These are phyloP conservation scores for Cossypha polioptera DNA, from an alignment of 2,797 vertebrate genomes.

Conservation along the genomic window DNA sequence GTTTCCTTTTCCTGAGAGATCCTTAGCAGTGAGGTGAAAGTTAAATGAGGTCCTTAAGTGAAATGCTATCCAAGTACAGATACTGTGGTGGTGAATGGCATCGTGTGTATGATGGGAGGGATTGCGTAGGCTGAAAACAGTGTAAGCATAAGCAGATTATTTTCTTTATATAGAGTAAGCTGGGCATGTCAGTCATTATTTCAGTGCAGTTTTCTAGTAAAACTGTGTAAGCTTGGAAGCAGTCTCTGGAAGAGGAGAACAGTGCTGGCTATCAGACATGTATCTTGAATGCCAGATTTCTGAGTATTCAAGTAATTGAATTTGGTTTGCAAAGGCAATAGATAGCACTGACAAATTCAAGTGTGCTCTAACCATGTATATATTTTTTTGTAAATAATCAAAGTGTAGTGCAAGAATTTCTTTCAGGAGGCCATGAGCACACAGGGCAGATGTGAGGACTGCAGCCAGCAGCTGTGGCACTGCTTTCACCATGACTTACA, in stretches of 20 bases:
- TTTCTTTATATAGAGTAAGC: neutral
- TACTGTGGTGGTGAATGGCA: neutral
- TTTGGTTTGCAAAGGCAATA: neutral
- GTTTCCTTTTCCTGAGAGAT: neutral
- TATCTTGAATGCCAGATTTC: neutral
- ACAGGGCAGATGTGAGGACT: neutral
- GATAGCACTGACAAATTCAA: neutral
- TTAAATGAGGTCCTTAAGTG: neutral
- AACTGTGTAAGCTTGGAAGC: neutral
- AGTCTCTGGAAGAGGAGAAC: neutral
- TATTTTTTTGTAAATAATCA: neutral
- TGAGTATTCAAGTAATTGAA: neutral
- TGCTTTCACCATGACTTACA: neutral
- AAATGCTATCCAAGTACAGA: neutral
- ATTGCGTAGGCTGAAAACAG: neutral
- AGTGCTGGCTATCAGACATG: neutral
- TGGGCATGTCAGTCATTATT: neutral
- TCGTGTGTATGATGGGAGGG: rapidly evolving
- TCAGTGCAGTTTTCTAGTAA: neutral
- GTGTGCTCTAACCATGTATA: neutral
- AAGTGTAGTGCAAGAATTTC: neutral
- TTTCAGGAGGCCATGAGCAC: neutral
- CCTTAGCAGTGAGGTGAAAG: neutral
- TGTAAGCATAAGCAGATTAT: neutral
- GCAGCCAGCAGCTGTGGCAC: neutral